Conservation (phyloP, 2,797 vertebrate genomes). For the Tinamus major region DNA sequence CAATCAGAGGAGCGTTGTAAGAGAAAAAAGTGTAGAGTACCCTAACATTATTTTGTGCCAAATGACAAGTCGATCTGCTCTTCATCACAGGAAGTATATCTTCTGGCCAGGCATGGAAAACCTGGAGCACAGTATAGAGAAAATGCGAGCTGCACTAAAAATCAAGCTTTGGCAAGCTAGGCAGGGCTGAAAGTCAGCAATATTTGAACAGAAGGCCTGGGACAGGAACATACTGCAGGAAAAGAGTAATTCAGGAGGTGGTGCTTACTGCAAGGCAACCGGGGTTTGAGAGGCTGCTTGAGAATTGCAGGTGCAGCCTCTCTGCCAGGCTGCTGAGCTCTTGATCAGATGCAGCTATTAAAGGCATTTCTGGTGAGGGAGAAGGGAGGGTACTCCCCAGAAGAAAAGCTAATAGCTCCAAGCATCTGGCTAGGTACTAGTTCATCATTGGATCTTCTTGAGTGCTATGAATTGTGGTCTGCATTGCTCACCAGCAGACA, state of each 20-base stretch:
- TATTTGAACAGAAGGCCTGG: background rate
- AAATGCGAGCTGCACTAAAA: background rate
- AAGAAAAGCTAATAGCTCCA: background rate
- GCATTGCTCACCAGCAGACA: background rate
- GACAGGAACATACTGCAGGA: background rate
- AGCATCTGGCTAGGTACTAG: background rate
- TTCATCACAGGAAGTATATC: background rate
- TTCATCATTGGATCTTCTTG: background rate
- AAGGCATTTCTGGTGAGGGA: background rate
- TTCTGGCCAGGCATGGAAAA: background rate
- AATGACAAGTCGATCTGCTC: slow-evolving; percentile 1
- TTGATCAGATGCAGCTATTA: accelerated
- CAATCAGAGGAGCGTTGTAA: background rate
- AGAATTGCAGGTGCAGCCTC: background rate
- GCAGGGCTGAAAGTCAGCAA: background rate
- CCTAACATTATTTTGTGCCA: background rate
- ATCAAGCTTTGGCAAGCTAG: background rate
- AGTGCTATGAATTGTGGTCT: background rate
- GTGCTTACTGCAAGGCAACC: background rate
- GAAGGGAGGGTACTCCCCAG: background rate
- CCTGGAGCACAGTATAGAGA: background rate
- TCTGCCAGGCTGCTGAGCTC: background rate
- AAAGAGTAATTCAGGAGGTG: slow-evolving; percentile 11
- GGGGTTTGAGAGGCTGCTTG: background rate
- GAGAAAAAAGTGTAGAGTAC: background rate